Evolutionary conservation across 1,140 invertebrate species (phyloP).

Genomic region (Lasioglossum albipes): DNA sequence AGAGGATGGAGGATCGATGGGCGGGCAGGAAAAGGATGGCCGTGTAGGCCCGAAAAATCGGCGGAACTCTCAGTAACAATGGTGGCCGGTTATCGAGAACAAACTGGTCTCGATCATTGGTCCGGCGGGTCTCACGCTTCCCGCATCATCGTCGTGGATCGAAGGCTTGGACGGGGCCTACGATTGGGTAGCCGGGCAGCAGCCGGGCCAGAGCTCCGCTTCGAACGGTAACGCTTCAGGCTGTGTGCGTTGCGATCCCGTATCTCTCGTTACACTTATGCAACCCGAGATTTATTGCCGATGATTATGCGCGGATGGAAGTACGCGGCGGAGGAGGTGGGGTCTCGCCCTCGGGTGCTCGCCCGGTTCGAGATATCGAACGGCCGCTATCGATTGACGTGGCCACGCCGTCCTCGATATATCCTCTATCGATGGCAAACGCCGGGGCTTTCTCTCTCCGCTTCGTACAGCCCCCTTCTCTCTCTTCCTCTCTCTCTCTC

Average conservation of each 20-base stretch:
- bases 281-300: constrained; percentile 80
- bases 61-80: constrained; percentile 12
- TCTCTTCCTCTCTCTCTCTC: neutral
- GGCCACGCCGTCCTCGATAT: constrained; percentile 55
- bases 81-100: constrained; percentile 23
- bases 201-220: constrained; percentile 1
- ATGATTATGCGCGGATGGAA: constrained; percentile 72
- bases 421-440: constrained; percentile 53
- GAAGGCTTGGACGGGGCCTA: constrained; percentile 38
- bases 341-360: constrained; percentile 60
- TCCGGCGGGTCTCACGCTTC: constrained; percentile 20
- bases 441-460: constrained; percentile 1
- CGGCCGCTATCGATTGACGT: constrained; percentile 72
- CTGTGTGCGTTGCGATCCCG: constrained; percentile 79
- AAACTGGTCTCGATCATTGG: constrained; percentile 26
- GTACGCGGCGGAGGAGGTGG: constrained; percentile 66
- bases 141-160: constrained; percentile 47
- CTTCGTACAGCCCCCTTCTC: neutral
- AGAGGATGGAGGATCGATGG: too few species aligned
- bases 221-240: constrained; percentile 67
- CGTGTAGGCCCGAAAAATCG: too few species aligned
- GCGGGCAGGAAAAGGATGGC: too few species aligned
- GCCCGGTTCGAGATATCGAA: constrained; percentile 64
- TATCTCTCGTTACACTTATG: constrained; percentile 81
- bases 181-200: constrained; percentile 17